These are phyloP conservation scores for Phaethornis superciliosus DNA, from an alignment of 2,113 vertebrate genomes.

Conservation along the genomic window DNA sequence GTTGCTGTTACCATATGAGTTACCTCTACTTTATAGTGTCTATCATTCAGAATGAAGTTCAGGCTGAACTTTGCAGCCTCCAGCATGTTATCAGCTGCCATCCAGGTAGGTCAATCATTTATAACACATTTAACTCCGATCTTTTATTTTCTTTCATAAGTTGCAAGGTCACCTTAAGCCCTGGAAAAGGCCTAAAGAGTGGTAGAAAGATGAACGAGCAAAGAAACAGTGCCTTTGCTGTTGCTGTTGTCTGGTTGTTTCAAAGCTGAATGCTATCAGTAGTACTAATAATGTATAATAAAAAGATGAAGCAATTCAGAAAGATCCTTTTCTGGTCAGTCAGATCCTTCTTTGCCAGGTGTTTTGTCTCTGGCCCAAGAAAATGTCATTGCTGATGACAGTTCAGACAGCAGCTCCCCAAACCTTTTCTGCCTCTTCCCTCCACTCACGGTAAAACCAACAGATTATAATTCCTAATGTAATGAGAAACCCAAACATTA, in stretches of 20 bases:
- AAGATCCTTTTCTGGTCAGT: not conserved
- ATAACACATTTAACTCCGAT: not conserved
- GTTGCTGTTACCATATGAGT: not conserved
- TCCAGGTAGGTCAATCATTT: slow-evolving; percentile 49
- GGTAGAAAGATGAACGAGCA: not conserved
- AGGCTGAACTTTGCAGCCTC: slow-evolving; percentile 33
- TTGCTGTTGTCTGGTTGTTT: not conserved
- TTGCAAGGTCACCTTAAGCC: slow-evolving; percentile 54
- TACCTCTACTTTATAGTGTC: not conserved
- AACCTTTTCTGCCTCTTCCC: not conserved
- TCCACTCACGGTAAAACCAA: not conserved
- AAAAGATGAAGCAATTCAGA: not conserved
- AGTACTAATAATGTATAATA: not conserved
- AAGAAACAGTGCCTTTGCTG: accelerated
- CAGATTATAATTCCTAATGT: not conserved
- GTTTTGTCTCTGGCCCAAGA: not conserved
- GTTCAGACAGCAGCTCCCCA: not conserved
- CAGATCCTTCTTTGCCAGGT: not conserved
- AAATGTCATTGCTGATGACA: not conserved
- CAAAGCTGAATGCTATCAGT: not conserved
- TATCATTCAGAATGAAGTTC: slow-evolving; percentile 35
- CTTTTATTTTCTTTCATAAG: slow-evolving; percentile 37
- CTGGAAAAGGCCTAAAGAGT: not conserved
- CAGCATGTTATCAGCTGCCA: slow-evolving; percentile 25
- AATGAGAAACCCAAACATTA: not conserved